phyloP scores from a whole-genome alignment of 2,113 vertebrate species.

The Mobula hypostoma region DNA sequence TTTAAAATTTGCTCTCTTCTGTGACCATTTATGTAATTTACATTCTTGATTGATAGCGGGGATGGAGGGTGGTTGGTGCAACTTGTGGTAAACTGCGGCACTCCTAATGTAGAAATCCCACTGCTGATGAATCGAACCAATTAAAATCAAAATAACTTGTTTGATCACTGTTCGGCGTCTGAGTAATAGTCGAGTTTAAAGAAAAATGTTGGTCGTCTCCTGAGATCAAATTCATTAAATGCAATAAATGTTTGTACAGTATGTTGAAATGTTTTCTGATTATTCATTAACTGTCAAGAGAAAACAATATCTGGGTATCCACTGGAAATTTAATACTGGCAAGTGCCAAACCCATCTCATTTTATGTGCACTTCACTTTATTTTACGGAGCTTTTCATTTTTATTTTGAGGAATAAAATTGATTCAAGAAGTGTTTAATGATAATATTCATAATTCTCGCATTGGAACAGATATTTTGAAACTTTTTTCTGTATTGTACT shows the following conservation, averaged over 20 bases:
- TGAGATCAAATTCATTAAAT: slow-evolving; percentile 17
- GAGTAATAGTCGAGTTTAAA: slow-evolving; percentile 19
- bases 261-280: neutral
- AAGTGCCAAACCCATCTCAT: neutral
- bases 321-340: neutral
- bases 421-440: neutral
- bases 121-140: slow-evolving; percentile 31
- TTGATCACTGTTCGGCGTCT: slow-evolving; percentile 27
- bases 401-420: neutral
- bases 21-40: neutral
- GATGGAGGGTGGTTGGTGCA: neutral
- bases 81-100: neutral
- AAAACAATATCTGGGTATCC: neutral
- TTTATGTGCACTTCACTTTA: neutral
- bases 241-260: slow-evolving; percentile 11
- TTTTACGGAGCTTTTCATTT: neutral
- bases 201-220: slow-evolving; percentile 17
- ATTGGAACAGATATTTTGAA: neutral
- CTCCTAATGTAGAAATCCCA: neutral
- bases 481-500: neutral
- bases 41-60: slow-evolving; percentile 28
- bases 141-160: slow-evolving; percentile 27
- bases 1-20: neutral
- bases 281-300: neutral
- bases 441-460: neutral